phyloP scores from a whole-genome alignment of 2,888 invertebrate genomes.

The Blastobasis adustella region DNA sequence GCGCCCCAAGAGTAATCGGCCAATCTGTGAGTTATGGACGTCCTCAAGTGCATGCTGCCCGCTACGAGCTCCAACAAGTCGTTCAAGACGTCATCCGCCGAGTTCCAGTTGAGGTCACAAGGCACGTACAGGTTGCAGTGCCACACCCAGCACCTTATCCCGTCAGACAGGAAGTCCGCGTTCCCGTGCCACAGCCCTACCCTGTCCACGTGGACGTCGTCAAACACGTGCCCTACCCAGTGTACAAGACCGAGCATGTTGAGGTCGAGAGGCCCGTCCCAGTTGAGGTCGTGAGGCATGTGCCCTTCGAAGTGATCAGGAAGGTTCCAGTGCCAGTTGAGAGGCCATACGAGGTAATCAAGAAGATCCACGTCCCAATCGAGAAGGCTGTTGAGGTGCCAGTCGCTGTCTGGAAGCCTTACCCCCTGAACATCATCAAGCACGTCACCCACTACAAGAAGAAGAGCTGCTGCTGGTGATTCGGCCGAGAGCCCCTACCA shows the following conservation, averaged over 20 bases:
- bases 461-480: slow-evolving; percentile 65
- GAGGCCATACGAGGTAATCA: slow-evolving; percentile 63
- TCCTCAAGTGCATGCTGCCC: slow-evolving; percentile 32
- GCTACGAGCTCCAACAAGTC: slow-evolving; percentile 62
- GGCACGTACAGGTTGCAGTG: slow-evolving; percentile 53
- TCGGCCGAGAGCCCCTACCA: slow-evolving; percentile 42
- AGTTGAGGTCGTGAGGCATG: slow-evolving; percentile 52
- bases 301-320: slow-evolving; percentile 59
- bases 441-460: slow-evolving; percentile 68
- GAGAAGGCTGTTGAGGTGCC: slow-evolving; percentile 63
- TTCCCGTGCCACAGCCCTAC: slow-evolving; percentile 66
- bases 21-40: slow-evolving; percentile 44
- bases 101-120: slow-evolving; percentile 59
- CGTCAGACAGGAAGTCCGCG: slow-evolving; percentile 56
- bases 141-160: slow-evolving; percentile 57
- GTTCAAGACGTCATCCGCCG: slow-evolving; percentile 62
- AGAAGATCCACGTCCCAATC: slow-evolving; percentile 56
- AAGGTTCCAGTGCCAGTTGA: slow-evolving; percentile 59
- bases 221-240: slow-evolving; percentile 62
- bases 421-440: slow-evolving; percentile 66
- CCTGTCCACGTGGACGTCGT: slow-evolving; percentile 61
- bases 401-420: slow-evolving; percentile 63
- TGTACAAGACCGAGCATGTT: slow-evolving; percentile 59
- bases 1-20: slow-evolving; percentile 43
- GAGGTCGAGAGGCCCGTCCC: slow-evolving; percentile 63